Evolutionary conservation across 1,140 invertebrate species (phyloP), one percentile per base, ranked within the genome.

Genomic region (Galleria mellonella): DNA sequence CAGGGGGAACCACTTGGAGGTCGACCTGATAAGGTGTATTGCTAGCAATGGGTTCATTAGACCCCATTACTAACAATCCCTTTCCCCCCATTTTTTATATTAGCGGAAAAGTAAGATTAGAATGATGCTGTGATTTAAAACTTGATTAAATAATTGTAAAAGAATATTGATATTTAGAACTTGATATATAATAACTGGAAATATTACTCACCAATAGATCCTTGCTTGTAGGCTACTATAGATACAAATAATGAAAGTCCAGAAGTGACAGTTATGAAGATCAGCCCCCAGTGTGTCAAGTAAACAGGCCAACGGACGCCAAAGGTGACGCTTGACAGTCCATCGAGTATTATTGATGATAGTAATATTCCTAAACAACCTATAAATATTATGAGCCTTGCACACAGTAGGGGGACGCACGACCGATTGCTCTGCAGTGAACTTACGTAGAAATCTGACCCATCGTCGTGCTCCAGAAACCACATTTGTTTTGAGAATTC

Each of bases 271-370:
- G 68, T 71, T 32, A 70, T 76, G 0, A 72, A 39, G 7, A 75
- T 0, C 0, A 82, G 12, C 7, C 81, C 78, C 81, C 78, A 84
- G 32, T 78, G 72, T 11, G 79, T 82, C 43, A 82, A 38, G 33
- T 70, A 84, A 37, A 78, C 70, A 1, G 51, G 59, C 77, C 77
- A 84, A 30, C 43, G 60, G 0, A 32, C 42, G 1, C 53, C 36
- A 23, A 23, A 23, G 6, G 2, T 2, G 0, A 32, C 13, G 1
- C 53, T 35, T 0, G 7, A 2, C 2, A 36, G 10, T 0, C 15
- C 10, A 2, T 55, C 66, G n/a, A 78, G 7, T 1, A 70, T 50
- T 10, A 67, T 45, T 5, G 75, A 81, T 1, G 72, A 9, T 13
- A 76, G 6, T 7, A 72, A 4, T 11, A 74, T 81, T 5, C 41